Evolutionary conservation across 2,888 invertebrate species (phyloP), one percentile per base, ranked within the genome.

Genomic region (Eupithecia abbreviata): DNA sequence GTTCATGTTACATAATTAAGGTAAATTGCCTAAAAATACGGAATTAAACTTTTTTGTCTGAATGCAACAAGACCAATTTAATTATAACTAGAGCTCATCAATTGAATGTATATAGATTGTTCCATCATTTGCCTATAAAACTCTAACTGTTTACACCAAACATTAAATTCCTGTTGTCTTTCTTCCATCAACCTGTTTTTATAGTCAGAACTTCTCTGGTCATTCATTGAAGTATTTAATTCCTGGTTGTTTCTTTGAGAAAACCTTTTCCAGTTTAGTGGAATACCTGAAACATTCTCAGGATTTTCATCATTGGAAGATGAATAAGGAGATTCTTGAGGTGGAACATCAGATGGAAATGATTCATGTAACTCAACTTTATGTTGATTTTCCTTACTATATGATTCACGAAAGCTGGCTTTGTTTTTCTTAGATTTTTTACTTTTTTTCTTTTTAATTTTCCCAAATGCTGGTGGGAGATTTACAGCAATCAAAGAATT

Each of bases 121-220:
- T 92, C 91, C 72, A 94, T 85, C 82, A 89, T 87, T 80, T 88
- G 86, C 67, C 87, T 86, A 72, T 86, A 87, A 62, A 82, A 74
- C 86, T 92, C 91, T 70, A 94, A 82, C 74, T 90, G 85, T 15
- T 86, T 89, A 77, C 91, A 93, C 94, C 94, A 94, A 75, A 84
- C 58, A 3, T 77, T 71, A 81, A 81, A 81, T 68, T 77, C 47
- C 18, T 75, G 49, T 51, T 70, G 47, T 13, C 76, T 81, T 74
- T 77, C 41, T 30, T 76, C 67, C n/a, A 30, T 73, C 12, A 76
- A 18, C 58, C 71, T 70, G 2, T 9, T 65, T 12, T 75, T 78
- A 65, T 69, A 30, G 70, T 73, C 62, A 65, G 42, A 58, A 58
- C 9, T 69, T 10, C n/a, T 15, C 9, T 55, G 47, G 58, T 58